Evolutionary conservation across 2,888 invertebrate genomes (phyloP), one percentile per base, ranked within the genome.

Genomic region (Sinohyriopsis cumingii): DNA sequence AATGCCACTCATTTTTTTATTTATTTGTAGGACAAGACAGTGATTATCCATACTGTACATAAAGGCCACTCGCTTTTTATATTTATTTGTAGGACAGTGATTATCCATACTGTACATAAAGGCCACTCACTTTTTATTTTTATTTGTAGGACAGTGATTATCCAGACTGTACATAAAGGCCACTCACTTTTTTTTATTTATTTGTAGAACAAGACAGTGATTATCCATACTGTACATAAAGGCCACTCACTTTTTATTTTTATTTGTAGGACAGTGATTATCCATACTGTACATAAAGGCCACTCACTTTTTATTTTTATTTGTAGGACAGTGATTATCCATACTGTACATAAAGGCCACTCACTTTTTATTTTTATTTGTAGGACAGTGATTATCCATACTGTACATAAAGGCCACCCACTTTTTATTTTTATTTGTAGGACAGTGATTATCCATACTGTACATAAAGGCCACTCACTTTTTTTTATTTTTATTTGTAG

Each of bases 311-410:
- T n/a, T n/a, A n/a, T n/a, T n/a, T n/a, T n/a, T n/a, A n/a, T n/a
- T n/a, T n/a, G n/a, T n/a, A n/a, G n/a, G n/a, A n/a, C n/a, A n/a
- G n/a, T n/a, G n/a, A n/a, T n/a, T n/a, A n/a, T n/a, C n/a, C n/a
- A n/a, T n/a, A n/a, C n/a, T n/a, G n/a, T n/a, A n/a, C n/a, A n/a
- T n/a, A n/a, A n/a, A n/a, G n/a, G n/a, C n/a, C n/a, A n/a, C n/a
- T n/a, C n/a, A n/a, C n/a, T n/a, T n/a, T n/a, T n/a, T n/a, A n/a
- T n/a, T n/a, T n/a, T n/a, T n/a, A n/a, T n/a, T n/a, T n/a, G n/a
- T n/a, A n/a, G n/a, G n/a, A n/a, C 92, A 2, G 92, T 93, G 4
- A 93, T 93, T 85, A 91, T 93, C 3, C 92, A 93, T 82, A 92
- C 93, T 5, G 91, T 93, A 68, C 91, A 92, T 76, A 92, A 92